phyloP scores from a whole-genome alignment of 1,140 invertebrate genomes.

The Galendromus occidentalis region DNA sequence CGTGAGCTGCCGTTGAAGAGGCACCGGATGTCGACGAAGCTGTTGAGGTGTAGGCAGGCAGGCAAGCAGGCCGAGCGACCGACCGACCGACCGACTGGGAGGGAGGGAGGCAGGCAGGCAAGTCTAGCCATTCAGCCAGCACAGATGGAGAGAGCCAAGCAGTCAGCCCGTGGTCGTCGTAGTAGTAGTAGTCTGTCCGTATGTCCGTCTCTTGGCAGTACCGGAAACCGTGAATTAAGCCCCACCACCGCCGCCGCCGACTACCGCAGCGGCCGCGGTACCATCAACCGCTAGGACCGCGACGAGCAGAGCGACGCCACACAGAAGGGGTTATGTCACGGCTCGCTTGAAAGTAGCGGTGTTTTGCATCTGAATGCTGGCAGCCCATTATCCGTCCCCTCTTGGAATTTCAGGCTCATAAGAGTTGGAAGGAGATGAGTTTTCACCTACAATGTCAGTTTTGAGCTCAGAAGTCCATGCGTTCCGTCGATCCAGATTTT shows the following conservation, averaged over 20 bases:
- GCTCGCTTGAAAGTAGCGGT: no score
- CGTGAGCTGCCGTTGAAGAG: not conserved
- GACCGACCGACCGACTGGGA: not conserved
- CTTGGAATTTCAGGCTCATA: no score
- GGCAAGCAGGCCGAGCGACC: not conserved
- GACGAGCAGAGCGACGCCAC: not conserved
- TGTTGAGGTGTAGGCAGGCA: not conserved
- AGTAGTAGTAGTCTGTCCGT: not conserved
- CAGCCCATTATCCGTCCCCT: no score
- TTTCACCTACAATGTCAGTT: no score
- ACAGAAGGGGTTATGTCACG: not conserved
- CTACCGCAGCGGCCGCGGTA: not conserved
- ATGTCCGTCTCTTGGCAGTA: not conserved
- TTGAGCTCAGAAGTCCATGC: no score
- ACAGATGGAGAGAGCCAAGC: no score
- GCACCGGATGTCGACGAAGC: not conserved
- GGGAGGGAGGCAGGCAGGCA: no score
- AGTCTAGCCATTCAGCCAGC: no score
- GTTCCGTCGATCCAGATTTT: no score
- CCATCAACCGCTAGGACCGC: not conserved
- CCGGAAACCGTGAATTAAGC: conserved; percentile 9
- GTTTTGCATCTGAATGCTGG: no score
- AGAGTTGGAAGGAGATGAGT: no score
- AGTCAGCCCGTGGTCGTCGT: no score
- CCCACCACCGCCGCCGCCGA: not conserved